A percentile compares a stretch with the other conserved stretches of the same genome.
These are phyloP conservation scores for Melinopterus prodromus DNA, from an alignment of 2,888 invertebrate genomes.

Conservation along the genomic window DNA sequence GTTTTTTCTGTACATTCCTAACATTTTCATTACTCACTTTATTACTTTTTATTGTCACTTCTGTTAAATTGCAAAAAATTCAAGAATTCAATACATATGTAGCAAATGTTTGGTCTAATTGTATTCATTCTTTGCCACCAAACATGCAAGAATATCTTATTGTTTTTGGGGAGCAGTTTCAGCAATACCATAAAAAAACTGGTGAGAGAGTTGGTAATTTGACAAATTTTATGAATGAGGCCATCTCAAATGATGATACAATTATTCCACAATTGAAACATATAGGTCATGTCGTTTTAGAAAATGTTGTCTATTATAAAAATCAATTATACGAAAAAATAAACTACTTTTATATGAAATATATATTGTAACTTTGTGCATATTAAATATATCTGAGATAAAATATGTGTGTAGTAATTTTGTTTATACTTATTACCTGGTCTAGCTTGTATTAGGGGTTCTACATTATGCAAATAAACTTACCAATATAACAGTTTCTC, in stretches of 20 bases:
- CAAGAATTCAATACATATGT: neutral
- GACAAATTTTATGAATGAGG: neutral
- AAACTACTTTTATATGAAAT: conserved; percentile 23
- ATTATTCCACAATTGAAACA: neutral
- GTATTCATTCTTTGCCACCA: conserved; percentile 5
- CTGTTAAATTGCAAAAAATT: neutral
- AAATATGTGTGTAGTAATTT: neutral
- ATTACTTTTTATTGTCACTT: neutral
- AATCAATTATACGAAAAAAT: conserved; percentile 17
- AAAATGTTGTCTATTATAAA: conserved; percentile 21
- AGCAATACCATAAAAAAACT: conserved; percentile 12
- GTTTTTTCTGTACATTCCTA: neutral
- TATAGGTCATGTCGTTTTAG: conserved; percentile 7
- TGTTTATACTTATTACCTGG: neutral
- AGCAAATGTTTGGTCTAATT: neutral
- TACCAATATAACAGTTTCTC: too few relatives aligned
- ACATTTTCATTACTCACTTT: neutral
- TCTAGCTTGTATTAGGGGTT: too few relatives aligned
- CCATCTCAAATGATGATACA: neutral
- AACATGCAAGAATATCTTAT: neutral
- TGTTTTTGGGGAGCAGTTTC: conserved; percentile 8
- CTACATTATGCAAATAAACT: too few relatives aligned
- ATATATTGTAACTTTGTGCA: neutral
- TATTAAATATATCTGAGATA: neutral
- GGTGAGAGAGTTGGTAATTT: conserved; percentile 15